phyloP scores from a whole-genome alignment of 2,797 vertebrate genomes.

The Gallinago nigripennis region DNA sequence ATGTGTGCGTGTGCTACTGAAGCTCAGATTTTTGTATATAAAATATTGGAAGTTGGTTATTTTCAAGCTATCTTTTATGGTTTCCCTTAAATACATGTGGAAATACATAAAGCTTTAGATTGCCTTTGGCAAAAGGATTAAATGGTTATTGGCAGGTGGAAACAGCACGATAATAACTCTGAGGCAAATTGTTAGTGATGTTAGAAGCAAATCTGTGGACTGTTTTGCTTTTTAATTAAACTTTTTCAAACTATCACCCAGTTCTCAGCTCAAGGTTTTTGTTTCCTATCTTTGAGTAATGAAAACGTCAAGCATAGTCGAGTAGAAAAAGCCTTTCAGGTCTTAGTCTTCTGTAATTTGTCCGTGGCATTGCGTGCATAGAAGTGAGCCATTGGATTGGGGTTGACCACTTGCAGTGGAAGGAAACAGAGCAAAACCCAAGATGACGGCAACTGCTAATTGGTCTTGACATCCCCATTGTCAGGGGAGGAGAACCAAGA shows the following conservation, averaged over 20 bases:
- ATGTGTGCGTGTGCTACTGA: neutral
- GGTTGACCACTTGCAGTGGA: constrained; percentile 31
- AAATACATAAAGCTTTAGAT: constrained; percentile 9
- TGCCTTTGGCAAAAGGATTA: constrained; percentile 45
- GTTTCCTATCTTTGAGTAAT: constrained; percentile 7
- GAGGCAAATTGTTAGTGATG: constrained; percentile 45
- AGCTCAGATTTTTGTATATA: neutral
- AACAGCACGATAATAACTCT: neutral
- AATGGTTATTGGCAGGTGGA: constrained; percentile 48
- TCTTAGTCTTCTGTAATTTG: neutral
- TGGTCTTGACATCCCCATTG: constrained; percentile 35
- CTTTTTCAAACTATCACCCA: neutral
- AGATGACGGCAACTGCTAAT: constrained; percentile 35
- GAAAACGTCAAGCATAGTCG: neutral
- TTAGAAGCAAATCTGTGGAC: constrained; percentile 34
- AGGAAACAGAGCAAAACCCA: constrained; percentile 12
- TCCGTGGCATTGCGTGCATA: neutral
- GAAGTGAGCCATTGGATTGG: neutral
- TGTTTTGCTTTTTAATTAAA: constrained; percentile 43
- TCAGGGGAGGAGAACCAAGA: constrained; percentile 5
- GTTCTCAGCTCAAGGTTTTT: neutral
- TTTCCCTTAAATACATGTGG: neutral
- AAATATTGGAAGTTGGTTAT: neutral
- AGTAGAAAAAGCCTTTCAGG: neutral
- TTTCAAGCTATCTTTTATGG: neutral